Evolutionary conservation across 1,140 invertebrate species (phyloP).

Genomic region (Pseudomyrmex cubaensis): DNA sequence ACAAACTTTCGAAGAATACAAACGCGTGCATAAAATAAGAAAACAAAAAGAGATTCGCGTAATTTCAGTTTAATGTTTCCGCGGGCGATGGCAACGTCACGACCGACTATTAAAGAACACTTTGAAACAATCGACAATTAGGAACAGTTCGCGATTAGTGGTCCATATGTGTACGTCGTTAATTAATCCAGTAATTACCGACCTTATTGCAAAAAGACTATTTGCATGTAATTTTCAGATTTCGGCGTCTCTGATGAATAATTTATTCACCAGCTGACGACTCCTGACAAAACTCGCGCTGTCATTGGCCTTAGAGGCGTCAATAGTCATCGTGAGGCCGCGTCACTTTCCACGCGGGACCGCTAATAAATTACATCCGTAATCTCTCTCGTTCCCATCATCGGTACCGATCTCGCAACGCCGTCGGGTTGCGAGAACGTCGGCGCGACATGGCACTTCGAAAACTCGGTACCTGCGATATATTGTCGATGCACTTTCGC

Average conservation of each 20-base stretch:
- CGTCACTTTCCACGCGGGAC: slow-evolving; percentile 65
- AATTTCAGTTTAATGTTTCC: too few species aligned
- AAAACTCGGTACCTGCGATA: not conserved
- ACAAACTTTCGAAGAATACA: not conserved
- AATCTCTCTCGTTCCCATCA: slow-evolving; percentile 55
- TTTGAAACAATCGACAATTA: slow-evolving; percentile 5
- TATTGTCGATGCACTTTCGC: slow-evolving; percentile 20
- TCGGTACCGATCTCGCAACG: slow-evolving; percentile 55
- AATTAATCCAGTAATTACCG: slow-evolving; percentile 18
- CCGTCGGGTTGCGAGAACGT: slow-evolving; percentile 19
- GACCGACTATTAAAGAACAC: not conserved
- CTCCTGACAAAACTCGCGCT: slow-evolving; percentile 19
- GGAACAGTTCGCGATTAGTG: too few species aligned
- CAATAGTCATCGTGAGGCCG: slow-evolving; percentile 58
- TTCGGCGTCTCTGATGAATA: too few species aligned
- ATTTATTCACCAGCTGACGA: not conserved
- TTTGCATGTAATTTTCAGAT: too few species aligned
- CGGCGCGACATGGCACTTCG: slow-evolving; percentile 45
- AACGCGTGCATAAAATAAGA: not conserved
- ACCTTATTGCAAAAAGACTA: not conserved
- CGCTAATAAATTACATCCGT: slow-evolving; percentile 73
- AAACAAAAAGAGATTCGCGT: not conserved
- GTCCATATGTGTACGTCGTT: not conserved
- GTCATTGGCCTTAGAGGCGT: slow-evolving; percentile 70
- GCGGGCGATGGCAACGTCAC: too few species aligned